A percentile compares a stretch with the other conserved stretches of the same genome.
These are phyloP conservation scores for Scolanthus callimorphus DNA, from an alignment of 92 coral and sea anemone species.

Conservation along the genomic window DNA sequence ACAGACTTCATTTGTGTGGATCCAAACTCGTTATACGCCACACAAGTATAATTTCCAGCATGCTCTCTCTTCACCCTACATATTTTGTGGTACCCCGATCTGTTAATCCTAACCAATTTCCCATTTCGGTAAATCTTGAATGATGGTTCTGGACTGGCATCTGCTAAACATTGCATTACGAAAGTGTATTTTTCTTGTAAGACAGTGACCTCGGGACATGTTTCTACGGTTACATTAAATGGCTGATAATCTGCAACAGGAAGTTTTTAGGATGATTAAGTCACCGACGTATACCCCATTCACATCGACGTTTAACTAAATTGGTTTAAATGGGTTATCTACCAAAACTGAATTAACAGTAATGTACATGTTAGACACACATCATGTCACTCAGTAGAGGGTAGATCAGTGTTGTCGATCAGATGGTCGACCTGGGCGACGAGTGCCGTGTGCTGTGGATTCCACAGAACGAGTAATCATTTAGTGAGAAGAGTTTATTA, in stretches of 20 bases:
- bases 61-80: conserved; percentile 17
- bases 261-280: no score
- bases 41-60: conserved; percentile 45
- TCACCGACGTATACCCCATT: no score
- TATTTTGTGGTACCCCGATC: conserved; percentile 41
- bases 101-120: conserved; percentile 20
- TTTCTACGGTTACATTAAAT: conserved; percentile 3
- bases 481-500: no score
- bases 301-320: no score
- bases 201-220: conserved; percentile 15
- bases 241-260: conserved; percentile 11
- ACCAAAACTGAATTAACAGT: no score
- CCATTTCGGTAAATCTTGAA: conserved; percentile 35
- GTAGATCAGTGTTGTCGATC: no score
- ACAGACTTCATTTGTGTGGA: conserved; percentile 6
- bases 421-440: no score
- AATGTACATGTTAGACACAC: no score
- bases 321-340: no score
- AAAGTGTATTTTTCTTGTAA: conserved; percentile 2
- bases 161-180: conserved; percentile 18
- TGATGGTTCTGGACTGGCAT: conserved; percentile 21
- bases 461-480: no score
- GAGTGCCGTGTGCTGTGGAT: no score
- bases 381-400: no score
- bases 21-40: conserved; percentile 30